A percentile compares a stretch with the other conserved stretches of the same genome.
phyloP scores from a whole-genome alignment of 2,888 invertebrate species.

The Disparrhopalites patrizii region DNA sequence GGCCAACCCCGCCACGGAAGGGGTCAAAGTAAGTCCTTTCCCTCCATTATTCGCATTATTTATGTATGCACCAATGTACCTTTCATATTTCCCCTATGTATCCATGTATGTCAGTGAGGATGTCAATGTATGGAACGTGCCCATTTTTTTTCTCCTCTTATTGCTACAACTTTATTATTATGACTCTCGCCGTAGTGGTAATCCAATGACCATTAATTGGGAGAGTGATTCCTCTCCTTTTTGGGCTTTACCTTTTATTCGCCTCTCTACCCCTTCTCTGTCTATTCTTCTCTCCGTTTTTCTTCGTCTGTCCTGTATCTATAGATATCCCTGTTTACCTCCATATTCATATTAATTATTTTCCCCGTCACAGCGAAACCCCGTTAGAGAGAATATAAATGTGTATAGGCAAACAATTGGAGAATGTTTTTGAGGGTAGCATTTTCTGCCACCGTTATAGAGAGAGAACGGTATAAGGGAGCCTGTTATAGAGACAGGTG shows the following conservation, averaged over 20 bases:
- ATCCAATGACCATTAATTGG: too few species aligned
- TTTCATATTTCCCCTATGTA: too few species aligned
- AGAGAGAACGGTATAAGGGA: too few species aligned
- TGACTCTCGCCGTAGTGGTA: too few species aligned
- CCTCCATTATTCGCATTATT: neutral
- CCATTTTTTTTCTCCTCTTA: neutral
- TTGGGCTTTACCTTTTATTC: neutral
- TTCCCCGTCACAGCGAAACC: too few species aligned
- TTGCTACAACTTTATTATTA: neutral
- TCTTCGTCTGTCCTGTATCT: neutral
- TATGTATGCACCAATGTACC: constrained; percentile 3
- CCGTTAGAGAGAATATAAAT: too few species aligned
- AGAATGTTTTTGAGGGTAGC: too few species aligned
- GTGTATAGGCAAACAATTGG: too few species aligned
- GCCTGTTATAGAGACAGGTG: neutral
- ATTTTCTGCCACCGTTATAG: neutral
- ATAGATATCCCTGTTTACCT: too few species aligned
- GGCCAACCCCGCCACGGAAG: constrained; percentile 44
- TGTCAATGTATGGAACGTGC: too few species aligned
- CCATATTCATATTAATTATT: neutral
- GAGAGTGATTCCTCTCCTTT: too few species aligned
- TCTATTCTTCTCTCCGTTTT: neutral
- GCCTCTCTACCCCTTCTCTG: neutral
- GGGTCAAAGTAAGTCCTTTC: constrained; percentile 42
- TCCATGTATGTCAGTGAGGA: too few species aligned